Conservation (phyloP, 2,888 invertebrate species). For the Parapristionchus giblindavisi region DNA sequence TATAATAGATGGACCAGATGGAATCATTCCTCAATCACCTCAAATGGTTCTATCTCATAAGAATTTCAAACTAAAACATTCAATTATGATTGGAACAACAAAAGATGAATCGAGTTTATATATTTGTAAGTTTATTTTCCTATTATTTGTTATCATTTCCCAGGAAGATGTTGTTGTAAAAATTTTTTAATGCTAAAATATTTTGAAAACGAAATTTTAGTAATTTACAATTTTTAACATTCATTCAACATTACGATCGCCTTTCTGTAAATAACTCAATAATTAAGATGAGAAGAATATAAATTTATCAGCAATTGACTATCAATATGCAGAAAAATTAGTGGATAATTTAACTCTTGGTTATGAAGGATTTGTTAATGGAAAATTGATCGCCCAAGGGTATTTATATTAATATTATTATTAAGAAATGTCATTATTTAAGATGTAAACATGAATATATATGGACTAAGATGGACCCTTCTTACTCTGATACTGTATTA, state of each 20-base stretch:
- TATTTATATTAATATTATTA: constrained; percentile 34
- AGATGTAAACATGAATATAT: constrained; percentile 69
- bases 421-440: neutral
- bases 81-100: constrained; percentile 68
- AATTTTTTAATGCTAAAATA: too few species aligned
- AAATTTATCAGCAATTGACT: too few species aligned
- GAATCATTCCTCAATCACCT: constrained; percentile 66
- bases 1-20: constrained; percentile 66
- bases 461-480: constrained; percentile 63
- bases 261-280: constrained; percentile 51
- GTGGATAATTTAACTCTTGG: constrained; percentile 64
- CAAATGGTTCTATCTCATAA: constrained; percentile 53
- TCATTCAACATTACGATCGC: neutral
- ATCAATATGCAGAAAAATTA: constrained; percentile 58
- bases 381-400: constrained; percentile 62
- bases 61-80: constrained; percentile 52
- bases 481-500: constrained; percentile 54
- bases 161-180: too few species aligned
- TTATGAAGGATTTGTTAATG: constrained; percentile 66
- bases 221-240: too few species aligned
- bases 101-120: constrained; percentile 67
- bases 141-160: too few species aligned
- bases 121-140: constrained; percentile 54
- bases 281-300: constrained; percentile 63
- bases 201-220: too few species aligned